These are phyloP conservation scores for Anarrhichthys ocellatus DNA, from an alignment of 2,113 vertebrate genomes.

Conservation along the genomic window DNA sequence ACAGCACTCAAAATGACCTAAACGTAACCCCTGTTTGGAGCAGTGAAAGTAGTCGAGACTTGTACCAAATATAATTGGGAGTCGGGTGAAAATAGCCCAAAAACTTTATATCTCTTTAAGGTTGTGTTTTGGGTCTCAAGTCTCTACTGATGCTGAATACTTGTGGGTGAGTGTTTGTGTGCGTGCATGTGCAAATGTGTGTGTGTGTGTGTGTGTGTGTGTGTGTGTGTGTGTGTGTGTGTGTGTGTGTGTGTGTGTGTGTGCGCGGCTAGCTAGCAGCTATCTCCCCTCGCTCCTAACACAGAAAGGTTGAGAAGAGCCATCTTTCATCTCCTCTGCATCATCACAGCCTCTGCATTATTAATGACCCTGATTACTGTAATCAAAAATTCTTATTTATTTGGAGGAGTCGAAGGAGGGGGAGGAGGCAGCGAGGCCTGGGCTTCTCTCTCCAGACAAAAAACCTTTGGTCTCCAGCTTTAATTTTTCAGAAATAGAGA, in stretches of 20 bases:
- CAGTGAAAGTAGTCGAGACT: constrained; percentile 36
- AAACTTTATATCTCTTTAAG: constrained; percentile 65
- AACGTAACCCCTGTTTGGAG: constrained; percentile 39
- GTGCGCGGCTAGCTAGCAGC: constrained; percentile 78
- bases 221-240: constrained; percentile 34
- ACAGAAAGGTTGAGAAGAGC: constrained; percentile 85
- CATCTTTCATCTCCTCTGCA: constrained; percentile 87
- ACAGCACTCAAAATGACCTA: constrained; percentile 31
- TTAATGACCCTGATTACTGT: constrained; percentile 87
- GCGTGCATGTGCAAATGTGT: neutral
- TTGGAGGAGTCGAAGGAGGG: constrained; percentile 77
- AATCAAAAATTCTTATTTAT: constrained; percentile 90
- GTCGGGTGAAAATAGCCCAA: constrained; percentile 45
- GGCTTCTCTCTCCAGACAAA: constrained; percentile 82
- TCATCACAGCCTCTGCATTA: constrained; percentile 85
- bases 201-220: constrained; percentile 38
- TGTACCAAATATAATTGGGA: constrained; percentile 48
- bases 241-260: constrained; percentile 5
- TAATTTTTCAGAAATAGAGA: constrained; percentile 82
- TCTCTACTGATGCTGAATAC: constrained; percentile 58
- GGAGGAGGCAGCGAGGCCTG: constrained; percentile 68
- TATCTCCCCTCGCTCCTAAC: constrained; percentile 82
- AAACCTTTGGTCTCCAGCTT: constrained; percentile 82
- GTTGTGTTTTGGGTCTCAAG: constrained; percentile 65
- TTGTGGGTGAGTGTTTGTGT: constrained; percentile 54